Base-by-base conservation (phyloP, 2,888 invertebrate genomes). In the Xylota sylvarum region DNA sequence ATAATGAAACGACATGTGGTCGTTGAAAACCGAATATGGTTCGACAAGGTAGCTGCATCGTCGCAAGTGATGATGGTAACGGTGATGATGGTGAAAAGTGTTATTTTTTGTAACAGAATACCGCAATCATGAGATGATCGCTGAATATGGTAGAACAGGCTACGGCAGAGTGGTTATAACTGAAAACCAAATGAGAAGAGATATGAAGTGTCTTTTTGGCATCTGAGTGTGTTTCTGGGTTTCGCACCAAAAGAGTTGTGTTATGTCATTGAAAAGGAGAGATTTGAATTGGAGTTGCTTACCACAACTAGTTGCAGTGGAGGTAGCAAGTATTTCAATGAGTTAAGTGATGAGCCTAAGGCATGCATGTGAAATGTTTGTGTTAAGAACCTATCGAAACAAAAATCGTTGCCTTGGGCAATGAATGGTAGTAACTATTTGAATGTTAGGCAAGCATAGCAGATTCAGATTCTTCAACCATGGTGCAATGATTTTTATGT, bases 91-190 rank as follows among this genome's bases (percentile, higher is more conserved):
- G 55, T n/a, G 32, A 27, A 70, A 56, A 70, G 56, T 77, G 46
- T 64, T 60, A 50, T 32, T 48, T 64, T 55, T 60, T 19, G 30
- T 23, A 56, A 19, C 30, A 19, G 50, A 70, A 58, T 70, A 60
- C 52, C 78, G 60, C 46, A 52, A 46, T 12, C 60, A 69, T 60
- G 58, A 55, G 83, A 14, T 67, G 48, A 7, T 10, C 50, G 10
- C 72, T 67, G 10, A 12, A 56, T 72, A 73, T 78, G 83, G 83
- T 10, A 78, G 56, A 65, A 58, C 81, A 82, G 69, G 64, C 55
- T 67, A 30, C 9, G 14, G 14, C n/a, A 46, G 27, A 78, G 70
- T 78, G 5, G 62, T n/a, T 64, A 52, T 48, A 19, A 48, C 78
- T 46, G 6, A 46, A 78, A 78, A 50, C 17, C 35, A 35, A 35